These are phyloP conservation scores for Gopherus flavomarginatus DNA, from an alignment of 2,113 vertebrate species.

Conservation along the genomic window DNA sequence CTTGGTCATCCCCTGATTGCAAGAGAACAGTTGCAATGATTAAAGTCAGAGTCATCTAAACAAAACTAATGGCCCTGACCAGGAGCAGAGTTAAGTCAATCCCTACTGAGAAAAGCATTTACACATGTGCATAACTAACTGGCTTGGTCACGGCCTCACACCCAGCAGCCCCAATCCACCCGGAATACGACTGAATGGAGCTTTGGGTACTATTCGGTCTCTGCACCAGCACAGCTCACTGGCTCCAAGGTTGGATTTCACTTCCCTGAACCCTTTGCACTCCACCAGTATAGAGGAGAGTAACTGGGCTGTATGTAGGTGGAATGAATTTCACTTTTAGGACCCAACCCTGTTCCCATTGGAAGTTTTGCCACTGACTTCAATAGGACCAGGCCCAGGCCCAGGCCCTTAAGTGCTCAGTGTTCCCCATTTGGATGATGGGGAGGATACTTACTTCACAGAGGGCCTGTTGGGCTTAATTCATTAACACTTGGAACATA, in stretches of 20 bases:
- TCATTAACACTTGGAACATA: neutral
- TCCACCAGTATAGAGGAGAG: rapidly evolving
- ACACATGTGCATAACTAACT: neutral
- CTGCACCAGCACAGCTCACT: neutral
- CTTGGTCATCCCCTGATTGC: neutral
- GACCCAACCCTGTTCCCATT: neutral
- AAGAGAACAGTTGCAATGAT: neutral
- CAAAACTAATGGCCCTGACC: neutral
- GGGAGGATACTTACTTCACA: neutral
- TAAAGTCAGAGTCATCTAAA: neutral
- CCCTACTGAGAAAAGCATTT: neutral
- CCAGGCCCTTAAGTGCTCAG: neutral
- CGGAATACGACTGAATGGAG: rapidly evolving
- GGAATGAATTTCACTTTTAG: neutral
- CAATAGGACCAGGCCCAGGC: neutral
- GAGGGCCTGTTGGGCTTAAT: neutral
- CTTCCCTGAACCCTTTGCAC: neutral
- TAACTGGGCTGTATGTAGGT: neutral
- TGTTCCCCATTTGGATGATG: neutral
- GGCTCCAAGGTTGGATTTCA: neutral
- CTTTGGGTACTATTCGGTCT: neutral
- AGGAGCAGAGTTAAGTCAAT: neutral
- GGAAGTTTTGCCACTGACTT: neutral
- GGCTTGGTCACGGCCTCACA: neutral
- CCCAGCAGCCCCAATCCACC: neutral